Evolutionary conservation across 2,797 vertebrate genomes (phyloP).

Genomic region (Tangara arthus): DNA sequence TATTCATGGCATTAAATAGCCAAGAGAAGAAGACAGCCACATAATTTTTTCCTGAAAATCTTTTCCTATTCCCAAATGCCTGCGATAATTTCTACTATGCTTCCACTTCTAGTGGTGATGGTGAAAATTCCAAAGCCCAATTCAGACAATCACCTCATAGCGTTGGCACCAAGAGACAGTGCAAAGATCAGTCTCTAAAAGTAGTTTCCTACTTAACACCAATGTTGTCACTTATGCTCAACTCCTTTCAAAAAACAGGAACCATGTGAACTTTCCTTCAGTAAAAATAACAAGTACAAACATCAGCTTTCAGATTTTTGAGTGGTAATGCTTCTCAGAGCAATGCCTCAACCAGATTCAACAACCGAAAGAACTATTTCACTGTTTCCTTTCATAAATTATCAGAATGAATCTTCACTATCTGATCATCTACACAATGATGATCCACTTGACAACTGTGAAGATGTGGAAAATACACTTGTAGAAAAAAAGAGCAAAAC

Average conservation of each 20-base stretch:
- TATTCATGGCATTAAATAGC: not conserved
- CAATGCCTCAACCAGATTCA: not conserved
- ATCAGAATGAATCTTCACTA: not conserved
- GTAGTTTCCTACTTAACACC: not conserved
- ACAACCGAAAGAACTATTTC: not conserved
- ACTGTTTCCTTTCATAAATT: not conserved
- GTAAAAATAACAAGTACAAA: not conserved
- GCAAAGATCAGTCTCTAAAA: not conserved
- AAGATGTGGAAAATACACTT: not conserved
- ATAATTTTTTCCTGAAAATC: not conserved
- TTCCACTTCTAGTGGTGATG: not conserved
- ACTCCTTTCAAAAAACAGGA: not conserved
- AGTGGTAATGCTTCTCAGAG: not conserved
- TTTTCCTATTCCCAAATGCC: not conserved
- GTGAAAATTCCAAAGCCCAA: not conserved
- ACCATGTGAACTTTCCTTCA: not conserved
- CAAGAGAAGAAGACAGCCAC: not conserved
- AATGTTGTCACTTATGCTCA: not conserved
- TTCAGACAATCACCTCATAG: not conserved
- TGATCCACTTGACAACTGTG: not conserved
- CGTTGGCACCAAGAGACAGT: accelerated
- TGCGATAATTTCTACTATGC: not conserved
- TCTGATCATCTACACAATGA: not conserved
- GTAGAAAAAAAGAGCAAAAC: not conserved
- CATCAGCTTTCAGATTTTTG: not conserved